Evolutionary conservation across 2,797 vertebrate species (phyloP).

Genomic region (Sphaeramia orbicularis): DNA sequence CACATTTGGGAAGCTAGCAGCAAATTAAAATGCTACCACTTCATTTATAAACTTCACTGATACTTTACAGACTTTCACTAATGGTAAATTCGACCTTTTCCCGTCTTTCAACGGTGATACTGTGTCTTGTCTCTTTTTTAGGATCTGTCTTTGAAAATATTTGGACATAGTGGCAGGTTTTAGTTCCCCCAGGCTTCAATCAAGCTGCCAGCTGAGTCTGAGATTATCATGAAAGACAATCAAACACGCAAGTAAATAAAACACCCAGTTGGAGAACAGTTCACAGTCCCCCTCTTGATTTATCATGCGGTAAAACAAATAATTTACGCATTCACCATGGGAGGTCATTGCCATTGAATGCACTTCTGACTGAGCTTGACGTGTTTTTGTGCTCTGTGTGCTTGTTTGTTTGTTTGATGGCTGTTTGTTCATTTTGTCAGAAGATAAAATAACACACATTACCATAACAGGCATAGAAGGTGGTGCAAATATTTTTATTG

Average conservation of each 20-base stretch:
- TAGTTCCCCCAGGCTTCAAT: conserved; percentile 41
- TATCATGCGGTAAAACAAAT: conserved; percentile 59
- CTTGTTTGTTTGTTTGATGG: conserved; percentile 57
- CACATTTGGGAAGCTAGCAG: no score
- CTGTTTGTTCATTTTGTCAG: conserved; percentile 64
- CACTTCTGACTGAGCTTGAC: conserved; percentile 33
- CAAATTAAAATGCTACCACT: no score
- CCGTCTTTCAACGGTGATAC: not conserved
- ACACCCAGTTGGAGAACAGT: conserved; percentile 33
- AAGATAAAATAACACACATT: conserved; percentile 58
- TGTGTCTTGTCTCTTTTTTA: not conserved
- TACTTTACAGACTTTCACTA: no score
- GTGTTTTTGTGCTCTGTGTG: conserved; percentile 56
- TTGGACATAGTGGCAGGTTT: conserved; percentile 14
- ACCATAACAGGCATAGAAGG: conserved; percentile 51
- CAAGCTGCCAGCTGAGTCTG: conserved; percentile 23
- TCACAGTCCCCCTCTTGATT: conserved; percentile 29
- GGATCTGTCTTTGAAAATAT: conserved; percentile 27
- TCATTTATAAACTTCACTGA: no score
- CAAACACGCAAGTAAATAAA: conserved; percentile 40
- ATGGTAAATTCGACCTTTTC: no score
- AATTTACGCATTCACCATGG: conserved; percentile 35
- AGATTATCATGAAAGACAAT: conserved; percentile 57
- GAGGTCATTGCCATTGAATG: conserved; percentile 47
- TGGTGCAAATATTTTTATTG: conserved; percentile 64